Base-by-base conservation (phyloP, 2,888 invertebrate genomes). In the Nycteola revayana region DNA sequence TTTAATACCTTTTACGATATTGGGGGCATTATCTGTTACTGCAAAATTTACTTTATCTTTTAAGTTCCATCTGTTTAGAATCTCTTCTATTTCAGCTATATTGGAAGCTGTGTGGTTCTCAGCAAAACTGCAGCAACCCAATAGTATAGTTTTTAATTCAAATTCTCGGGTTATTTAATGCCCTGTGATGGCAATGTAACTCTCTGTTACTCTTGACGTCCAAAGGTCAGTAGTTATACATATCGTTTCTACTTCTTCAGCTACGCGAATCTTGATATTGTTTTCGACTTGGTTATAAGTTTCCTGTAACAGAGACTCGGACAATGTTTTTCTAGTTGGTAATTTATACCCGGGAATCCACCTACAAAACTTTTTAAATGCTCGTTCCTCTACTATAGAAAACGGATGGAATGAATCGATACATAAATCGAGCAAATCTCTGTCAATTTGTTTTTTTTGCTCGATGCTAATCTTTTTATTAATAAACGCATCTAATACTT, bases 1-100 rank as follows among this genome's bases (percentile, higher is more conserved):
- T 22, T 58, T 52, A 4, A 56, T 36, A 4, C 55, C 56, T 14
- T 60, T 56, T 9, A 56, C 49, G 37, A 54, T 53, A 30, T 65
- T 57, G 6, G 66, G 58, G 28, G 66, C 68, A 31, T 65, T 66
- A 50, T 60, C 57, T 8, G 48, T 52, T 1, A 44, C 52, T 25
- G 52, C 46, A 29, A 48, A 52, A 14, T 55, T 33, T 24, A 71
- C 56, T 40, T 65, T 66, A 6, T 30, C 9, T 9, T 9, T 25
- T 25, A 25, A 9, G 9, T 25, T 25, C 10, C 25, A 25, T 9
- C 25, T 8, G 9, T 25, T 25, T 3, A 25, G 10, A 25, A 25
- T 25, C 7, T n/a, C 10, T 9, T 9, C 25, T 25, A 25, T 3
- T 21, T 42, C 38, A 11, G 21, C 39, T n/a, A 39, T 25, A 10